These are phyloP conservation scores for Ophiothrix spiculata DNA, from an alignment of 35 echinoderm and acorn worm species.

Conservation along the genomic window DNA sequence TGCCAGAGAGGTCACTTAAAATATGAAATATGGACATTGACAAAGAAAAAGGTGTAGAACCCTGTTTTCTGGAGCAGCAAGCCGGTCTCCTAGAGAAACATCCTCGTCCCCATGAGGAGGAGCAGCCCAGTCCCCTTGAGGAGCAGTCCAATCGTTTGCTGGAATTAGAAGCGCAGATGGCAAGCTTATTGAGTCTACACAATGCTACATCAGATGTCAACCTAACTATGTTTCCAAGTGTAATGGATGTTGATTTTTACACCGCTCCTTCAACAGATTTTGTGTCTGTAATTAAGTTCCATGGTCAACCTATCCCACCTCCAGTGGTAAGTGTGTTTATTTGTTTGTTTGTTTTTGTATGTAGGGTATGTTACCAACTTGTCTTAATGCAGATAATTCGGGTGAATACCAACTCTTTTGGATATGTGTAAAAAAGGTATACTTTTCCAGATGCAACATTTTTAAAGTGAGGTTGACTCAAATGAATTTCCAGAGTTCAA, in stretches of 20 bases:
- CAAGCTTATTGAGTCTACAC: not conserved
- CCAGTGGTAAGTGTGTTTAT: constrained; percentile 7
- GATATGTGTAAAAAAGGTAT: no score
- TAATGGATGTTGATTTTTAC: not conserved
- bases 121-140: no score
- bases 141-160: not conserved
- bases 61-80: not conserved
- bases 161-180: not conserved
- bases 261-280: not conserved
- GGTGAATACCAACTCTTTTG: no score
- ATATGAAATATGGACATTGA: no score
- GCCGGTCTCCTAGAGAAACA: not conserved
- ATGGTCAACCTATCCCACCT: constrained; percentile 30
- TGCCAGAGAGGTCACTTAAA: no score
- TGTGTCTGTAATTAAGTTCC: constrained; percentile 20
- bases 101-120: not conserved
- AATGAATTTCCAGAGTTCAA: no score
- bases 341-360: no score
- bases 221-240: not conserved
- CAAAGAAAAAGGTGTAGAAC: not conserved
- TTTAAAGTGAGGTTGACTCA: no score
- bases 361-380: no score
- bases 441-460: no score
- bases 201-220: not conserved
- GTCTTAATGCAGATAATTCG: no score